Evolutionary conservation across 2,113 vertebrate genomes (phyloP).

Genomic region (Bambusicola thoracicus): DNA sequence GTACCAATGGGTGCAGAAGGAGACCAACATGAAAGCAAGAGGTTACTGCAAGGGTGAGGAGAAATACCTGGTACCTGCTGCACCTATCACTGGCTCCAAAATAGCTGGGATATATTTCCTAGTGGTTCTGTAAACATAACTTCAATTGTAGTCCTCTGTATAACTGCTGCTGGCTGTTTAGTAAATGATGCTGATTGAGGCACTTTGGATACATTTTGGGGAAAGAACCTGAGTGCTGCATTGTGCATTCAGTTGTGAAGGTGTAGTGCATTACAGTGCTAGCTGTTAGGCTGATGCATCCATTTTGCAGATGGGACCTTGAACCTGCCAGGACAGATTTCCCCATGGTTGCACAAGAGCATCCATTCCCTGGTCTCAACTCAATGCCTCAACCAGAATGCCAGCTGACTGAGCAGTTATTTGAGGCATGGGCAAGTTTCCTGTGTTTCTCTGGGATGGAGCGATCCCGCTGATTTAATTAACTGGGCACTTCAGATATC

Average conservation of each 20-base stretch:
- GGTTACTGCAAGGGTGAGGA: not conserved
- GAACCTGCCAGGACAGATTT: not conserved
- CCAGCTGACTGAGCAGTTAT: not conserved
- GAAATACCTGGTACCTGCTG: not conserved
- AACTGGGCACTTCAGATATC: not conserved
- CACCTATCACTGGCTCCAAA: not conserved
- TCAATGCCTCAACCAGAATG: not conserved
- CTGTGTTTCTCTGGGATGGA: not conserved
- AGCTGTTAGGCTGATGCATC: not conserved
- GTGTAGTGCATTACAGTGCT: not conserved
- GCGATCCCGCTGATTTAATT: not conserved
- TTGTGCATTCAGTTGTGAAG: not conserved
- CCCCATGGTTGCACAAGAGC: not conserved
- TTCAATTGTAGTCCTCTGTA: not conserved
- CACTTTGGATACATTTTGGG: not conserved
- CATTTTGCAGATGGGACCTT: not conserved
- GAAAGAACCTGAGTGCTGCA: not conserved
- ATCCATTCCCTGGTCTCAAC: not conserved
- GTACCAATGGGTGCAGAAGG: rapidly evolving
- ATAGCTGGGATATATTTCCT: not conserved
- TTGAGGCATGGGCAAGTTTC: not conserved
- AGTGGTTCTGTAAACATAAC: not conserved
- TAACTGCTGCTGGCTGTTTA: not conserved
- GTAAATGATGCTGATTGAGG: not conserved
- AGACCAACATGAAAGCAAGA: not conserved